Percentiles rank a stretch among this genome's conserved stretches.
These are phyloP conservation scores for Kuschelorhynchus macadamiae DNA, from an alignment of 2,888 invertebrate genomes.

Conservation along the genomic window DNA sequence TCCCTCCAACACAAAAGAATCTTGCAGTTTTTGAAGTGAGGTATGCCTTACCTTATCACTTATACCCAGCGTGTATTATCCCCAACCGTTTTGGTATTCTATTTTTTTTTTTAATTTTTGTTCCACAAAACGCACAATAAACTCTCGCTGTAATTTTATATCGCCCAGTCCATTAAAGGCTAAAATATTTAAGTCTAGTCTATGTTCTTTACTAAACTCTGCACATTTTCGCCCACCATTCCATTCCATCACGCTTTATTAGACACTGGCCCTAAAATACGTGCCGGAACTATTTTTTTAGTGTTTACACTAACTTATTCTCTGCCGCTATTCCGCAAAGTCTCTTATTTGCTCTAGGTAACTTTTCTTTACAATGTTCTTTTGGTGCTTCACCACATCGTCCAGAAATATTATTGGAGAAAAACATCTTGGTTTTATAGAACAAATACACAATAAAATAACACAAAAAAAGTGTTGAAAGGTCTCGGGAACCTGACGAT, in stretches of 20 bases:
- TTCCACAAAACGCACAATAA: conserved; percentile 18
- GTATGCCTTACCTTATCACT: conserved; percentile 22
- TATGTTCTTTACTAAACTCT: conserved; percentile 18
- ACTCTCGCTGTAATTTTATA: conserved; percentile 17
- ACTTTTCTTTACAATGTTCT: conserved; percentile 11
- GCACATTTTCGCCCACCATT: conserved; percentile 24
- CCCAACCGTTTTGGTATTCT: background rate
- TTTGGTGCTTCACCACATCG: conserved; percentile 17
- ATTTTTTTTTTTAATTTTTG: conserved; percentile 9
- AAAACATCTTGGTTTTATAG: too few relatives aligned
- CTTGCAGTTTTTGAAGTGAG: conserved; percentile 16
- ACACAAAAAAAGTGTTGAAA: too few relatives aligned
- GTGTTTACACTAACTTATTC: conserved; percentile 9
- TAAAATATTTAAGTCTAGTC: conserved; percentile 7
- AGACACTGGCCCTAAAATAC: conserved; percentile 11
- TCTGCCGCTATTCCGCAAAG: conserved; percentile 13
- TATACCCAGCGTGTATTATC: conserved; percentile 9
- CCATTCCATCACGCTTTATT: conserved; percentile 13
- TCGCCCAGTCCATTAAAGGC: conserved; percentile 5
- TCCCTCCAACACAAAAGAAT: background rate
- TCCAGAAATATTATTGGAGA: too few relatives aligned
- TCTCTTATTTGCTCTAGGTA: conserved; percentile 8
- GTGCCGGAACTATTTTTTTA: conserved; percentile 4
- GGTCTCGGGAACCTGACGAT: too few relatives aligned
- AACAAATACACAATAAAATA: too few relatives aligned